Evolutionary conservation across 2,797 vertebrate genomes (phyloP), one percentile per base, ranked within the genome.

Genomic region (Enteromius unitaeniatus): DNA sequence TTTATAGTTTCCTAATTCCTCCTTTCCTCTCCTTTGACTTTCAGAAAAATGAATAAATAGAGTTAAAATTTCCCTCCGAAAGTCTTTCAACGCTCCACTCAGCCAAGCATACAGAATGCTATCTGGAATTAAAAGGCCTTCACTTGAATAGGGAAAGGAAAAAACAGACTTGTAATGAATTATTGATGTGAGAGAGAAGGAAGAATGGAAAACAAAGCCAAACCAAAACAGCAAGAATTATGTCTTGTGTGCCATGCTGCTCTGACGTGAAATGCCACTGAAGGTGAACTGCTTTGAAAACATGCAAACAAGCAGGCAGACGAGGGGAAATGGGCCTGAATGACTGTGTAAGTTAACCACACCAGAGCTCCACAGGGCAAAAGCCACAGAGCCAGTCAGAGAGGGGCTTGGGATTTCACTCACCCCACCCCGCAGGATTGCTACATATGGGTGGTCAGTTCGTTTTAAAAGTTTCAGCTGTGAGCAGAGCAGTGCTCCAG

Each of bases 361-460:
- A 83, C 60, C 37, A 17, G 19, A 78, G 51, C 42, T 76, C 87
- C 79, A 55, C 19, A 72, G 34, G 53, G 51, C 62, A 40, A 53
- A 15, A 89, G 90, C 86, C 86, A 85, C 78, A 82, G 76, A 83
- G 86, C 82, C 82, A 78, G 87, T 88, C 88, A 86, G 87, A 89
- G 86, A 90, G 88, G 86, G 89, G 90, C 85, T 86, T 81, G 83
- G 89, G 86, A 49, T 89, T 85, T 87, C 81, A 84, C 81, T 89
- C n/a, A 91, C 87, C 84, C 89, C 86, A 14, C 21, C 83, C 89
- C 90, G 82, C 85, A 88, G 86, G 88, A 92, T 89, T 84, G 86
- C 87, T 89, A 85, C 83, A 88, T 91, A 92, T 84, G 92, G 93
- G 94, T 94, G 94, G 94, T 93, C 94, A 95, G 89, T 93, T 90